Evolutionary conservation across 1,140 invertebrate genomes (phyloP).

Genomic region (Solenopsis fugax): DNA sequence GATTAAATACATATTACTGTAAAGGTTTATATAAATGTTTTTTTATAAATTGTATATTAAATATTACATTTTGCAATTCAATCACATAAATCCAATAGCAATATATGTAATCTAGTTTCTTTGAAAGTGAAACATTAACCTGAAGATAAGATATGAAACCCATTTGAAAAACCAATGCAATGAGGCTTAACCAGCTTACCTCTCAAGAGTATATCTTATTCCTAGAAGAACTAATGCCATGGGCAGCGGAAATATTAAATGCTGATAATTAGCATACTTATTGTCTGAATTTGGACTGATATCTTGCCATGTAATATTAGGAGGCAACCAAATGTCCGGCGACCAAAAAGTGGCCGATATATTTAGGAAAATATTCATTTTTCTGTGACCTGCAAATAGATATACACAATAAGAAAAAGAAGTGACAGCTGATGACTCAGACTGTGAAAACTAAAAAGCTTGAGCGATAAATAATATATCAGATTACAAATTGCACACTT

Average conservation of each 20-base stretch:
- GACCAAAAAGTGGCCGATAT: slow-evolving; percentile 91
- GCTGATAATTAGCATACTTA: slow-evolving; percentile 93
- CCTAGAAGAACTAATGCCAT: slow-evolving; percentile 92
- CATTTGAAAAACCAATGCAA: background rate
- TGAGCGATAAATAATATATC: background rate
- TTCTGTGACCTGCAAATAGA: slow-evolving; percentile 40
- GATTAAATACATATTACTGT: background rate
- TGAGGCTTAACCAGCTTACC: slow-evolving; percentile 87
- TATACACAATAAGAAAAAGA: background rate
- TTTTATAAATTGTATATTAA: background rate
- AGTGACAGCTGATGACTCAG: background rate
- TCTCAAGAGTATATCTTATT: slow-evolving; percentile 93
- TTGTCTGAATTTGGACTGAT: slow-evolving; percentile 92
- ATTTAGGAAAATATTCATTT: slow-evolving; percentile 82
- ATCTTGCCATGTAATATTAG: slow-evolving; percentile 96
- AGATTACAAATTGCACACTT: background rate
- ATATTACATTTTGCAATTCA: background rate
- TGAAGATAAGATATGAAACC: background rate
- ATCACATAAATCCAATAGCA: background rate
- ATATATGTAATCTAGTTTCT: background rate
- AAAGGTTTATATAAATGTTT: background rate
- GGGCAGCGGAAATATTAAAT: slow-evolving; percentile 94
- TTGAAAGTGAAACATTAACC: background rate
- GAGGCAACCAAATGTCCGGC: slow-evolving; percentile 94
- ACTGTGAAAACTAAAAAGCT: background rate